phyloP scores from a whole-genome alignment of 23 tunicate species.

The Phallusia fumigata region DNA sequence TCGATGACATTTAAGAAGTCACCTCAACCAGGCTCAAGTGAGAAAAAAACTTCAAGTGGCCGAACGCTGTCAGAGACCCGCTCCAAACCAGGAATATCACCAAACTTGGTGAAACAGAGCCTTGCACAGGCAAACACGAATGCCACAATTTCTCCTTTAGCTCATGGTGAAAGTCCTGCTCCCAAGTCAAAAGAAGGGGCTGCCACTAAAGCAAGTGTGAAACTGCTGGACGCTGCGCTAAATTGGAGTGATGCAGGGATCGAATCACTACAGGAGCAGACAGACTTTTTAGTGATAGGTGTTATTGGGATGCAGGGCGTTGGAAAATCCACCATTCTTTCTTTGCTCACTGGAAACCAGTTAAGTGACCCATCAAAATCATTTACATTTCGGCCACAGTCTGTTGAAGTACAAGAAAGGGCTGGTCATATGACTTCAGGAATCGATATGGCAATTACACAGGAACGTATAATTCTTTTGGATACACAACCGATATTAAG shows the following conservation, averaged over 20 bases:
- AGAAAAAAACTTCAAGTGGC: slow-evolving; percentile 17
- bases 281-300: slow-evolving; percentile 94
- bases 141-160: not conserved
- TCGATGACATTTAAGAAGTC: slow-evolving; percentile 53
- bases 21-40: slow-evolving; percentile 31
- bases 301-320: slow-evolving; percentile 94
- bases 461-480: slow-evolving; percentile 77
- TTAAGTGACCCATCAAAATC: slow-evolving; percentile 26
- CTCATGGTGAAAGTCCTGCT: not conserved
- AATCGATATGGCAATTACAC: slow-evolving; percentile 75
- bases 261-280: slow-evolving; percentile 75
- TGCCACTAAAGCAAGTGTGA: slow-evolving; percentile 22
- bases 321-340: slow-evolving; percentile 88
- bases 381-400: slow-evolving; percentile 59
- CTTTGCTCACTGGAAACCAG: slow-evolving; percentile 73
- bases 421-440: slow-evolving; percentile 95
- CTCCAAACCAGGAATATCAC: slow-evolving; percentile 20
- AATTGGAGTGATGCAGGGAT: slow-evolving; percentile 83
- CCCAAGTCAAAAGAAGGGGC: slow-evolving; percentile 13
- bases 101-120: slow-evolving; percentile 46
- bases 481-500: slow-evolving; percentile 92
- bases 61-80: slow-evolving; percentile 26
- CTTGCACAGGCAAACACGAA: slow-evolving; percentile 27
- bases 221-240: slow-evolving; percentile 60
- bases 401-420: slow-evolving; percentile 67